Percentiles rank a stretch among this genome's conserved stretches.
phyloP scores from a whole-genome alignment of 2,797 vertebrate species.

The Pogonophryne albipinna region DNA sequence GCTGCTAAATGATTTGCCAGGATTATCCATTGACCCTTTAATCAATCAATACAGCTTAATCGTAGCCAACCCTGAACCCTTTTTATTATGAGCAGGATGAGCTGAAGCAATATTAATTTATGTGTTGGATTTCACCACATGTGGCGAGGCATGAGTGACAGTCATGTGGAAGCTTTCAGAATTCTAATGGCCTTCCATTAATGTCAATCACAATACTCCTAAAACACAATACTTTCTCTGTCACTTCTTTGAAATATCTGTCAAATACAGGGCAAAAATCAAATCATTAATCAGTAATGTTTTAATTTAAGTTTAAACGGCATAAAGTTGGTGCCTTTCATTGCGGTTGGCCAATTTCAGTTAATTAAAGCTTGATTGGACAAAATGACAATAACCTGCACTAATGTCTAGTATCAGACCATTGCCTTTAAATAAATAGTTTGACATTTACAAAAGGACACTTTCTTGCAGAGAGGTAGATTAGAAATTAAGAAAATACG shows the following conservation, averaged over 20 bases:
- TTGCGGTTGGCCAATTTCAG: neutral
- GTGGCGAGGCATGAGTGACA: neutral
- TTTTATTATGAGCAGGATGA: slow-evolving; percentile 39
- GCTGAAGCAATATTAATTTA: slow-evolving; percentile 26
- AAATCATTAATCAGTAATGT: neutral
- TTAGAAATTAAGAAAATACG: neutral
- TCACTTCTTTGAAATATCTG: neutral
- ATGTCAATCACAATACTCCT: slow-evolving; percentile 9
- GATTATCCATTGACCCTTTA: slow-evolving; percentile 54
- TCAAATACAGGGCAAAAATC: neutral
- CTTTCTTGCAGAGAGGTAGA: neutral
- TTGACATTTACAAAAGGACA: neutral
- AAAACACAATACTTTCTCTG: neutral
- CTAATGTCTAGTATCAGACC: neutral
- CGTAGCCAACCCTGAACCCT: slow-evolving; percentile 13
- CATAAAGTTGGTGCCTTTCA: neutral
- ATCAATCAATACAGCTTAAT: slow-evolving; percentile 48
- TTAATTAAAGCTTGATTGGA: neutral
- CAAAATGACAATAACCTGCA: neutral
- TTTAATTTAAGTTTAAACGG: neutral
- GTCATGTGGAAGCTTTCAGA: slow-evolving; percentile 13
- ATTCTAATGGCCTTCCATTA: neutral
- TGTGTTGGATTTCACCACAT: slow-evolving; percentile 10
- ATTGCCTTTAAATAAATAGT: neutral
- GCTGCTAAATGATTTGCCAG: slow-evolving; percentile 48